A percentile compares a stretch with the other conserved stretches of the same genome.
phyloP scores from a whole-genome alignment of 2,888 invertebrate species.

The Drosophila aldrichi region DNA sequence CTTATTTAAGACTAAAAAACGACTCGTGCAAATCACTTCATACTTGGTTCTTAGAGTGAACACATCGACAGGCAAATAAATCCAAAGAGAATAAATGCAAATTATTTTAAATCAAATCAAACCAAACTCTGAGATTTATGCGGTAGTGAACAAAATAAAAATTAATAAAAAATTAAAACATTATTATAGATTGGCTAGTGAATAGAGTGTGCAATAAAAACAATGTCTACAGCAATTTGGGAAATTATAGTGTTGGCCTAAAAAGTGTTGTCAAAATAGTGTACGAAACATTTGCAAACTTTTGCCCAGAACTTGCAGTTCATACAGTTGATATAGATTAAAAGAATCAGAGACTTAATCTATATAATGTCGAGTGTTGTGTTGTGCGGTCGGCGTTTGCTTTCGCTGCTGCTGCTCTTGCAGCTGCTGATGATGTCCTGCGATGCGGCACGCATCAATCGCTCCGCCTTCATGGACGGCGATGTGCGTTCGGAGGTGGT shows the following conservation, averaged over 20 bases:
- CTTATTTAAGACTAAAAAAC: slow-evolving; percentile 86
- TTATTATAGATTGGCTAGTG: slow-evolving; percentile 1
- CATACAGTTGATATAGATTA: background rate
- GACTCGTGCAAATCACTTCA: slow-evolving; percentile 85
- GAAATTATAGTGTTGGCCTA: background rate
- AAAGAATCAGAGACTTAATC: background rate
- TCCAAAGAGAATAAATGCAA: slow-evolving; percentile 31
- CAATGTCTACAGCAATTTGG: slow-evolving; percentile 20
- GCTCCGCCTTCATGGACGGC: slow-evolving; percentile 70
- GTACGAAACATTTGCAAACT: slow-evolving; percentile 11
- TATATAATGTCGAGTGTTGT: slow-evolving; percentile 49
- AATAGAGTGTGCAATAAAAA: slow-evolving; percentile 9
- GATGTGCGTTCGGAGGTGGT: slow-evolving; percentile 80
- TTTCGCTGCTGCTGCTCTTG: slow-evolving; percentile 42
- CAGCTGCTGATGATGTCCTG: slow-evolving; percentile 56
- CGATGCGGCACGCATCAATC: slow-evolving; percentile 69
- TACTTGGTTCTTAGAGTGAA: slow-evolving; percentile 85
- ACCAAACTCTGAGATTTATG: slow-evolving; percentile 21
- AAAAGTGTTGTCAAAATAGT: slow-evolving; percentile 20
- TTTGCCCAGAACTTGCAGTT: slow-evolving; percentile 7
- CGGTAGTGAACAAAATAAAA: slow-evolving; percentile 4
- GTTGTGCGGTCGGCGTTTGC: slow-evolving; percentile 32
- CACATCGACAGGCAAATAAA: slow-evolving; percentile 78
- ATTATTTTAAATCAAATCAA: slow-evolving; percentile 21
- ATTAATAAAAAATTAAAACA: too few relatives aligned